phyloP scores from a whole-genome alignment of 1,140 invertebrate species.

The Scaptomyza pallida region DNA sequence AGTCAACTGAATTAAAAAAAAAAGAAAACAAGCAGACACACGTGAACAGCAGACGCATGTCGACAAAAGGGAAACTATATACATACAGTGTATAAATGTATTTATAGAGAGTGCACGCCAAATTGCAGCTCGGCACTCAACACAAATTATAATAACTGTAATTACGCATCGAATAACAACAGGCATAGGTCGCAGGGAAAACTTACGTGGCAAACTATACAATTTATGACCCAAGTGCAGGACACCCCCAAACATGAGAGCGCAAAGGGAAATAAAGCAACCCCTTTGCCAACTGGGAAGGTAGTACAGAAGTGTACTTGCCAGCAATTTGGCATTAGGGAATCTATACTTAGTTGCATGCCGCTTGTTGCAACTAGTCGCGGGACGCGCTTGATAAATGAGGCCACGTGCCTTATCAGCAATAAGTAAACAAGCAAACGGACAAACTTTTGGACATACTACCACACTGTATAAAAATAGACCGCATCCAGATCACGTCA shows the following conservation, averaged over 20 bases:
- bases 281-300: conserved; percentile 30
- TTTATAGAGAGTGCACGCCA: conserved; percentile 14
- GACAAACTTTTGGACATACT: conserved; percentile 39
- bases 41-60: conserved; percentile 61
- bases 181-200: conserved; percentile 20
- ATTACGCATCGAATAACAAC: conserved; percentile 58
- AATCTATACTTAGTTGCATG: conserved; percentile 62
- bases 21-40: conserved; percentile 71
- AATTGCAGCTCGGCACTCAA: conserved; percentile 64
- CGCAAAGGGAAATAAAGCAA: conserved; percentile 37
- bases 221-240: conserved; percentile 72
- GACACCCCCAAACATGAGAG: conserved; percentile 39
- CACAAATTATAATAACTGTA: conserved; percentile 82
- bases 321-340: conserved; percentile 35
- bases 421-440: conserved; percentile 63
- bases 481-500: conserved; percentile 56
- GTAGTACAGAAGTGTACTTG: conserved; percentile 38
- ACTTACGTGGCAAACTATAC: conserved; percentile 66
- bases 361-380: conserved; percentile 67
- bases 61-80: conserved; percentile 26
- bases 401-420: conserved; percentile 79
- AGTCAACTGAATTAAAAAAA: conserved; percentile 68
- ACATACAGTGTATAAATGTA: background rate
- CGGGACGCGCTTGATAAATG: conserved; percentile 69
- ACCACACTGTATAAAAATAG: conserved; percentile 55